Evolutionary conservation across 2,888 invertebrate genomes (phyloP).

Genomic region (Mellilla xanthometata): DNA sequence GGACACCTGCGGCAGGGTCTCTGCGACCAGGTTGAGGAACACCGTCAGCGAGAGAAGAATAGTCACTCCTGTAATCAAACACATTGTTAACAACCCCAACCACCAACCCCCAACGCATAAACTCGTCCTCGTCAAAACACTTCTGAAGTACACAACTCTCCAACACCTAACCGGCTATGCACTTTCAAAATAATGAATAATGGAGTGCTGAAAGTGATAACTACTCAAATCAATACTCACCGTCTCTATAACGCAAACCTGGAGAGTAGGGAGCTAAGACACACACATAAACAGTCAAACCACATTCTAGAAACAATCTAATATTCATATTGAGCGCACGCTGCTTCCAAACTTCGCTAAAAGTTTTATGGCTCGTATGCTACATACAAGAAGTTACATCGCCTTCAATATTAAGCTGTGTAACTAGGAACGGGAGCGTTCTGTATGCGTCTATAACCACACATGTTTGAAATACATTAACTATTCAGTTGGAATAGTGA

Average conservation of each 20-base stretch:
- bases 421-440: slow-evolving; percentile 30
- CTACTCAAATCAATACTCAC: slow-evolving; percentile 49
- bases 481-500: slow-evolving; percentile 22
- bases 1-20: slow-evolving; percentile 99
- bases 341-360: slow-evolving; percentile 48
- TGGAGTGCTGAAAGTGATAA: slow-evolving; percentile 38
- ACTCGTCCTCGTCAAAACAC: too few species aligned
- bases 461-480: slow-evolving; percentile 12
- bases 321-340: slow-evolving; percentile 49
- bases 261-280: slow-evolving; percentile 41
- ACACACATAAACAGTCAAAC: slow-evolving; percentile 51
- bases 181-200: slow-evolving; percentile 30
- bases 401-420: slow-evolving; percentile 34
- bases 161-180: too few species aligned
- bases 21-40: slow-evolving; percentile 99
- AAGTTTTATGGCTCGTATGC: slow-evolving; percentile 41
- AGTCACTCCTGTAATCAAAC: slow-evolving; percentile 97
- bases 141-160: background rate
- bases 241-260: slow-evolving; percentile 30
- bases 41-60: slow-evolving; percentile 99
- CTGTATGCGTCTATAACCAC: slow-evolving; percentile 23
- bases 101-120: background rate
- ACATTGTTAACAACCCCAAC: slow-evolving; percentile 78
- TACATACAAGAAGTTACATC: slow-evolving; percentile 30
- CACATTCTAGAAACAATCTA: slow-evolving; percentile 58